These are phyloP conservation scores for Cossypha dichroa DNA, from an alignment of 2,797 vertebrate species.

Conservation along the genomic window DNA sequence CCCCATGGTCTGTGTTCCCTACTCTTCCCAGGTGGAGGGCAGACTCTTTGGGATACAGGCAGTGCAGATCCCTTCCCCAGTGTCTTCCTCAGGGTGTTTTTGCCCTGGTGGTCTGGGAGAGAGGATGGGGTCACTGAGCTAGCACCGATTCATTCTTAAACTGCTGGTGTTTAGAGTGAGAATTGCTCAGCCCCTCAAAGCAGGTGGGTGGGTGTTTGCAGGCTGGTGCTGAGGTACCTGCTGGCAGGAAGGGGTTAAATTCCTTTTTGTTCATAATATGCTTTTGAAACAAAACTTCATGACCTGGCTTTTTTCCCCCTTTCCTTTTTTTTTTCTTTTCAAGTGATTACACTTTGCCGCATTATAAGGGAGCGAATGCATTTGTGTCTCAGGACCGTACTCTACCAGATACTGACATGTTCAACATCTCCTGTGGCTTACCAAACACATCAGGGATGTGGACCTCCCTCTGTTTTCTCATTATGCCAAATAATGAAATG, in stretches of 20 bases:
- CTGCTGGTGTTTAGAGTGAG: background rate
- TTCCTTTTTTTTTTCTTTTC: background rate
- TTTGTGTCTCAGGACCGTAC: conserved; percentile 71
- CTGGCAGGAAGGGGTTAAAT: conserved; percentile 66
- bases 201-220: background rate
- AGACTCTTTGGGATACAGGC: background rate
- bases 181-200: background rate
- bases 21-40: background rate
- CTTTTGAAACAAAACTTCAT: conserved; percentile 72
- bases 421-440: conserved; percentile 78
- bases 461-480: conserved; percentile 86
- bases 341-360: conserved; percentile 72
- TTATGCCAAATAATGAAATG: conserved; percentile 84
- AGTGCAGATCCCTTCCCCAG: rapidly evolving
- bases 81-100: background rate
- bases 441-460: conserved; percentile 73
- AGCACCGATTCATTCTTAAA: background rate
- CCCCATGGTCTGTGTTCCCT: rapidly evolving
- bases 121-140: background rate
- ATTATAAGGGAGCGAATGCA: conserved; percentile 67
- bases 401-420: conserved; percentile 78
- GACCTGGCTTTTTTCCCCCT: conserved; percentile 51
- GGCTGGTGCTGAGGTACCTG: background rate
- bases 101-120: background rate
- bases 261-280: conserved; percentile 45